Conservation (phyloP, 2,888 invertebrate genomes). For the Gnatocerus cornutus region DNA sequence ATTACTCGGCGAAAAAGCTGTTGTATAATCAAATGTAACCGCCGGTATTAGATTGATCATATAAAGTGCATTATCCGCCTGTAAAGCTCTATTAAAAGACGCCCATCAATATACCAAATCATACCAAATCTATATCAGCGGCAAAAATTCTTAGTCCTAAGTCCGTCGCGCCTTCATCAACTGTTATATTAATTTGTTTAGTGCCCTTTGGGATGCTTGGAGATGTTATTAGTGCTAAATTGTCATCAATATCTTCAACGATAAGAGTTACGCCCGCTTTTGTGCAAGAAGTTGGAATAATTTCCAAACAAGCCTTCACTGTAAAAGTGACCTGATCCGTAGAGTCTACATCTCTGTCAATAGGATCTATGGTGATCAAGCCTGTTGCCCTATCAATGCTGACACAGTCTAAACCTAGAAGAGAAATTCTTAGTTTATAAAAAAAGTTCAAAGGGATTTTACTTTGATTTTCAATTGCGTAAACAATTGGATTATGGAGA, state of each 20-base stretch:
- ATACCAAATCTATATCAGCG: constrained; percentile 74
- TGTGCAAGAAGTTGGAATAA: constrained; percentile 55
- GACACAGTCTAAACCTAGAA: constrained; percentile 52
- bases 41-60: constrained; percentile 64
- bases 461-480: too few relatives aligned
- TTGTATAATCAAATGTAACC: constrained; percentile 61
- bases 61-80: constrained; percentile 78
- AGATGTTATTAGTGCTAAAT: constrained; percentile 19
- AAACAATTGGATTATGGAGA: too few relatives aligned
- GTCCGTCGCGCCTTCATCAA: constrained; percentile 27
- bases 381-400: constrained; percentile 60
- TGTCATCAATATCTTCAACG: constrained; percentile 78
- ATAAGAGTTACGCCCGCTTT: constrained; percentile 63
- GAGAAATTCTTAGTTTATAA: neutral
- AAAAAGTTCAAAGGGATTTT: too few relatives aligned
- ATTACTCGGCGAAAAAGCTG: constrained; percentile 77
- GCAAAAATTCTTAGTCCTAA: constrained; percentile 53
- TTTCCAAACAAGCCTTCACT: constrained; percentile 66
- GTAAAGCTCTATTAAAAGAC: constrained; percentile 26
- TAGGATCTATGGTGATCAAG: constrained; percentile 62
- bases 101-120: neutral
- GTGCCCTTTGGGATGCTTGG: neutral
- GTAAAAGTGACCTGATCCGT: constrained; percentile 58
- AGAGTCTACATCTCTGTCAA: constrained; percentile 68
- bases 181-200: constrained; percentile 15